Conservation (phyloP, 1,140 invertebrate species). For the Schlechtendalia chinensis region DNA sequence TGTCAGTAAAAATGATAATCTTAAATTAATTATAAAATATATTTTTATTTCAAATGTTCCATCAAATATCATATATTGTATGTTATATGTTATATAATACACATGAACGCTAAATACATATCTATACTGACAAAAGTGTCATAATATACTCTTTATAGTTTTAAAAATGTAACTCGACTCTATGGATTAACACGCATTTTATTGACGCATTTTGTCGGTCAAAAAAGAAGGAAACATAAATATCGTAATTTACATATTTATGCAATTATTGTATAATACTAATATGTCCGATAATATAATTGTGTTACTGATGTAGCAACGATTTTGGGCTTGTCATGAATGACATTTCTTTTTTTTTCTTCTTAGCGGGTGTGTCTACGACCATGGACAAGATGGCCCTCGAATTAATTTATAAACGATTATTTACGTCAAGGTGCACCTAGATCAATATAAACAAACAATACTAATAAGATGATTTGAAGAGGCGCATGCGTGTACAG, state of each 20-base stretch:
- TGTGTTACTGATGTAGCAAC: neutral
- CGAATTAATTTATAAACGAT: slow-evolving; percentile 32
- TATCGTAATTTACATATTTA: slow-evolving; percentile 22
- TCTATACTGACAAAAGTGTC: too few relatives aligned
- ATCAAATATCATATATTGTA: neutral
- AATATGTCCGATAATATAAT: neutral
- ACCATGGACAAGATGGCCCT: neutral
- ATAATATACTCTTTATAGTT: too few relatives aligned
- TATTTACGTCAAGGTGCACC: neutral
- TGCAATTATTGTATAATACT: neutral
- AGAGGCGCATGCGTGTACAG: neutral
- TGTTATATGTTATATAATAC: too few relatives aligned
- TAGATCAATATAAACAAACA: slow-evolving; percentile 4
- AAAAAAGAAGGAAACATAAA: neutral
- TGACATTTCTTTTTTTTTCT: slow-evolving; percentile 5
- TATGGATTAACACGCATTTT: too few relatives aligned
- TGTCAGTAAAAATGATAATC: too few relatives aligned
- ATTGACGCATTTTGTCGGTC: neutral
- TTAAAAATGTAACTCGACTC: too few relatives aligned
- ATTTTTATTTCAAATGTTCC: too few relatives aligned
- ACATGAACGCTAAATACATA: too few relatives aligned
- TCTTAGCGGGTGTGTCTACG: neutral
- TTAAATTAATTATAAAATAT: too few relatives aligned
- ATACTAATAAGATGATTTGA: neutral
- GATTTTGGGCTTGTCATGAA: slow-evolving; percentile 17